Conservation (phyloP, 2,113 vertebrate species). For the Oncorhynchus gorbuscha region DNA sequence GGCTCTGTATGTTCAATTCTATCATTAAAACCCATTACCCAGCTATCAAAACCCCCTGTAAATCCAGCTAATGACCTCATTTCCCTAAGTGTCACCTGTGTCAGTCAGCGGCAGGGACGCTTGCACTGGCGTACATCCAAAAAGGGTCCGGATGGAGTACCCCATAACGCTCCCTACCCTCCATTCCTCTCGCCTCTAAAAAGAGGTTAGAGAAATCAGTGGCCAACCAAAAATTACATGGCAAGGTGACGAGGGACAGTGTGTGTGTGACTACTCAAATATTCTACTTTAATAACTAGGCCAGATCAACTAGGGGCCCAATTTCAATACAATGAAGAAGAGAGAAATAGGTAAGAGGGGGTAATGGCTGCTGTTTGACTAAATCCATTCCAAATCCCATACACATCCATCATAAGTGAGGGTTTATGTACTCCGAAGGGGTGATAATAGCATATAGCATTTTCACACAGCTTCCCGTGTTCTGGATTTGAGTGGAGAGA, state of each 20-base stretch:
- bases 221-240: constrained; percentile 69
- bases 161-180: constrained; percentile 2
- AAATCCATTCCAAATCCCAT: constrained; percentile 71
- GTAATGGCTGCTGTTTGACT: constrained; percentile 59
- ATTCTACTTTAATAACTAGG: constrained; percentile 74
- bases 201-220: constrained; percentile 74
- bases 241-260: constrained; percentile 70
- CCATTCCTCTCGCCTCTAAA: constrained; percentile 9
- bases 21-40: constrained; percentile 82
- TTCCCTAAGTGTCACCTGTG: constrained; percentile 75
- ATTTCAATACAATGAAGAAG: constrained; percentile 71
- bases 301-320: constrained; percentile 64
- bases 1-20: constrained; percentile 68
- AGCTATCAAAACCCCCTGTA: constrained; percentile 79
- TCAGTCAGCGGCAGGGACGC: constrained; percentile 58
- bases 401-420: constrained; percentile 73
- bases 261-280: constrained; percentile 57
- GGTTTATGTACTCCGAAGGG: constrained; percentile 56
- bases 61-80: constrained; percentile 82
- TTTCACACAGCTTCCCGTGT: constrained; percentile 57
- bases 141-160: constrained; percentile 28
- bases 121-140: constrained; percentile 68
- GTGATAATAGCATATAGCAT: constrained; percentile 73
- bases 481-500: constrained; percentile 44
- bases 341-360: constrained; percentile 57